Conservation (phyloP, 2,888 invertebrate species). For the Octodonta nipae region DNA sequence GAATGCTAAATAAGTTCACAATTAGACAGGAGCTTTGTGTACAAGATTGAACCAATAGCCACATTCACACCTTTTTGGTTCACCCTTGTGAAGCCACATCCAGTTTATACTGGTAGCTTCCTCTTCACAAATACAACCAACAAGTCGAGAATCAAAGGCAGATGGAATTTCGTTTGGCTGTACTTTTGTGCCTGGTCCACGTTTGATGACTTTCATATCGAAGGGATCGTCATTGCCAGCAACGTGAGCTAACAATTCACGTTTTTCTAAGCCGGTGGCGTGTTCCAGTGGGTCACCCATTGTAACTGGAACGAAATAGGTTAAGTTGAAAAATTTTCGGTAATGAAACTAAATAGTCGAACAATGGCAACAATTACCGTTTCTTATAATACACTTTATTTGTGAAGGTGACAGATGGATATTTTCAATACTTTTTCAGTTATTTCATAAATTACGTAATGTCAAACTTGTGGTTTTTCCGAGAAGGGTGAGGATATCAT, state of each 20-base stretch:
- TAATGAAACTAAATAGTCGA: too few relatives aligned
- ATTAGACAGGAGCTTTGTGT: slow-evolving; percentile 61
- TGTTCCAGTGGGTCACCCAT: slow-evolving; percentile 84
- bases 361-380: too few relatives aligned
- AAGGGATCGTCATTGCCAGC: slow-evolving; percentile 82
- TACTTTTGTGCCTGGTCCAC: slow-evolving; percentile 67
- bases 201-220: slow-evolving; percentile 69
- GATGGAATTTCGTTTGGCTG: slow-evolving; percentile 83
- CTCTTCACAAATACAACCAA: slow-evolving; percentile 94
- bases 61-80: slow-evolving; percentile 85
- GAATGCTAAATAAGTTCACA: too few relatives aligned
- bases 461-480: slow-evolving; percentile 33
- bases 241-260: slow-evolving; percentile 71
- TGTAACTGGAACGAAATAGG: slow-evolving; percentile 38
- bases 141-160: slow-evolving; percentile 73
- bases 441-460: slow-evolving; percentile 30
- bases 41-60: slow-evolving; percentile 93
- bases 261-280: slow-evolving; percentile 84
- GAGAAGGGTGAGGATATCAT: slow-evolving; percentile 37
- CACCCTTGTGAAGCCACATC: slow-evolving; percentile 89
- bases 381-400: too few relatives aligned
- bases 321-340: slow-evolving; percentile 5
- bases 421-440: too few relatives aligned
- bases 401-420: too few relatives aligned
- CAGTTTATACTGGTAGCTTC: slow-evolving; percentile 80